Evolutionary conservation across 2,888 invertebrate species (phyloP).

Genomic region (Scaptomyza parva): DNA sequence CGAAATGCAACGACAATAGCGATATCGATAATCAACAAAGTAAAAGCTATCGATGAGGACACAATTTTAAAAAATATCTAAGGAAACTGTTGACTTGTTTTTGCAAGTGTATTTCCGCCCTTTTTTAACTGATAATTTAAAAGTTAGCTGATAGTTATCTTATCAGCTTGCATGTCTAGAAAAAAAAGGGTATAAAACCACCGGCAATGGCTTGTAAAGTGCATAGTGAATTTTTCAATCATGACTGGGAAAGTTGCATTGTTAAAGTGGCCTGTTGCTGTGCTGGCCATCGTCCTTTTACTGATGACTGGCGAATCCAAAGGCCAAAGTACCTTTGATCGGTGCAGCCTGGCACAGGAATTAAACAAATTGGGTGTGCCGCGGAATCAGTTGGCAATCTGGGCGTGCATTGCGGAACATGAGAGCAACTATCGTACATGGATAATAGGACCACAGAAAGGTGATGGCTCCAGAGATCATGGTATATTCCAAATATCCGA

Average conservation of each 20-base stretch:
- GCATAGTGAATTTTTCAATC: not conserved
- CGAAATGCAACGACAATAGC: not conserved
- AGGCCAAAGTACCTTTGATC: not conserved
- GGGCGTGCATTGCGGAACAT: conserved; percentile 66
- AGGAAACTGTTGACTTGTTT: too few relatives aligned
- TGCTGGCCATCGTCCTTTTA: not conserved
- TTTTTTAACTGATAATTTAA: too few relatives aligned
- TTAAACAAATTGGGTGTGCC: conserved; percentile 17
- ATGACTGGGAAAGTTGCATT: not conserved
- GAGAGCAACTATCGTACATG: conserved; percentile 82
- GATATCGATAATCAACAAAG: not conserved
- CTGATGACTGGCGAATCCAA: not conserved
- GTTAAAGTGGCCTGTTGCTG: not conserved
- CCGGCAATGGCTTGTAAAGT: not conserved
- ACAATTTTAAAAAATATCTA: not conserved
- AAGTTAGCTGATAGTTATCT: too few relatives aligned
- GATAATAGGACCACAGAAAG: conserved; percentile 83
- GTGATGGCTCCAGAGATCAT: conserved; percentile 84
- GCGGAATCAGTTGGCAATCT: conserved; percentile 42
- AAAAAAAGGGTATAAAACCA: not conserved
- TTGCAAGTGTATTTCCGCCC: too few relatives aligned
- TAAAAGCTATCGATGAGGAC: not conserved
- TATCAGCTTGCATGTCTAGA: too few relatives aligned
- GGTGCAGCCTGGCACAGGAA: conserved; percentile 23
- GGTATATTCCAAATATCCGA: conserved; percentile 80